These are phyloP conservation scores for Trachythela sp. DNA, from an alignment of 64 coral and sea anemone genomes.

Conservation along the genomic window DNA sequence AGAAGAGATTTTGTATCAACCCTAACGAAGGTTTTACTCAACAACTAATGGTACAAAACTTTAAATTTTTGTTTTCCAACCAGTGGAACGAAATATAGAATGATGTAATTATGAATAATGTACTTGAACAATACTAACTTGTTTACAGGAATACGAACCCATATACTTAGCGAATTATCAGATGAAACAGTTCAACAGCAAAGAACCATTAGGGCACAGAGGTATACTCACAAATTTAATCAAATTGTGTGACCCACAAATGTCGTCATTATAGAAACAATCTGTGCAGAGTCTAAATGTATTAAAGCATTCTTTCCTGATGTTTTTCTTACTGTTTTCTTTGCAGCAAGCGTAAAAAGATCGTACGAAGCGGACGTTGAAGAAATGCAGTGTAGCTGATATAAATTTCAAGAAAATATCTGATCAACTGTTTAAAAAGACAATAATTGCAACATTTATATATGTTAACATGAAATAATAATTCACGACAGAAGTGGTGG, in stretches of 20 bases:
- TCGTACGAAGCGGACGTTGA: not conserved
- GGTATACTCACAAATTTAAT: not conserved
- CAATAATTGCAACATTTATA: too few relatives aligned
- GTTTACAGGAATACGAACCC: conserved; percentile 89
- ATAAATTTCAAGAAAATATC: too few relatives aligned
- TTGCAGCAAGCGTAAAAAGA: conserved; percentile 13
- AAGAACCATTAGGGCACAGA: not conserved
- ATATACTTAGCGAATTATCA: conserved; percentile 97
- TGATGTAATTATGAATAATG: too few relatives aligned
- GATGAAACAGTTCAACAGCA: conserved; percentile 35
- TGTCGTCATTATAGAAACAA: too few relatives aligned
- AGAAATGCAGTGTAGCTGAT: conserved; percentile 5
- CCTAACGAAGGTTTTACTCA: conserved; percentile 97
- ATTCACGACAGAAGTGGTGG: too few relatives aligned
- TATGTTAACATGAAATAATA: too few relatives aligned
- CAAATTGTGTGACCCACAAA: too few relatives aligned
- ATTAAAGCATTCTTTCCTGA: too few relatives aligned
- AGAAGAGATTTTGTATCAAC: conserved; percentile 98
- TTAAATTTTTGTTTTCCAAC: not conserved
- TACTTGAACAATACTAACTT: too few relatives aligned
- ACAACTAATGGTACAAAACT: conserved; percentile 73
- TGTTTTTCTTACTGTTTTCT: not conserved
- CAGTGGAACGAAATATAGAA: too few relatives aligned
- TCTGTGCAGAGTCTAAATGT: too few relatives aligned
- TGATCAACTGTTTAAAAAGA: too few relatives aligned